Base-by-base conservation (phyloP, 2,113 vertebrate species). In the Limanda limanda region DNA sequence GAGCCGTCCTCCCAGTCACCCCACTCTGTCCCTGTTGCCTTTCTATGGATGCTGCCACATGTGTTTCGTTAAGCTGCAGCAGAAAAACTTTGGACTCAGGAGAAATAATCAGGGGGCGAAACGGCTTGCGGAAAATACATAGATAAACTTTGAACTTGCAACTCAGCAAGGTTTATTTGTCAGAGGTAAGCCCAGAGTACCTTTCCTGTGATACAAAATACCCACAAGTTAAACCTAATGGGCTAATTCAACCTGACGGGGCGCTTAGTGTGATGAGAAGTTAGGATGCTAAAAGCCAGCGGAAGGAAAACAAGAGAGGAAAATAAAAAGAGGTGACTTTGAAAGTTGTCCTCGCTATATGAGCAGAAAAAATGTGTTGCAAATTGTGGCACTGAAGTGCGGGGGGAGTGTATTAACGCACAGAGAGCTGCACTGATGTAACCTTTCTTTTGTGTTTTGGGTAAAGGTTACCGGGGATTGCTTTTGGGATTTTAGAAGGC, bases 151-250 rank as follows among this genome's bases (percentile, higher is more conserved):
- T 83, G 79, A 87, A 87, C 84, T 56, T 65, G 68, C 84, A 68
- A 80, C 74, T 83, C 84, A 68, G 76, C 76, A 73, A 78, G 79
- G 71, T 85, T 83, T 87, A 72, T 81, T 78, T 89, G 74, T 85
- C 85, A 76, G 85, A 71, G 4, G 5, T 81, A 74, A 86, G 83
- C 71, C 74, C 65, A 56, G 51, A 78, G 84, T 72, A 57, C 35
- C 59, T 21, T 68, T 70, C 56, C 68, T 78, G 63, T 73, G 58
- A 57, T 67, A 76, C 55, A 81, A 78, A 79, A 74, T 15, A 80
- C 45, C 60, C 66, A 72, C 69, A 68, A 67, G 75, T 82, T 79
- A 68, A 72, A 79, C 61, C 58, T 85, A 55, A 71, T 25, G 74
- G 68, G 73, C 70, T 89, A 83, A 87, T 89, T 80, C 82, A 83